phyloP scores from a whole-genome alignment of 2,888 invertebrate genomes.

The Lithosia quadra region DNA sequence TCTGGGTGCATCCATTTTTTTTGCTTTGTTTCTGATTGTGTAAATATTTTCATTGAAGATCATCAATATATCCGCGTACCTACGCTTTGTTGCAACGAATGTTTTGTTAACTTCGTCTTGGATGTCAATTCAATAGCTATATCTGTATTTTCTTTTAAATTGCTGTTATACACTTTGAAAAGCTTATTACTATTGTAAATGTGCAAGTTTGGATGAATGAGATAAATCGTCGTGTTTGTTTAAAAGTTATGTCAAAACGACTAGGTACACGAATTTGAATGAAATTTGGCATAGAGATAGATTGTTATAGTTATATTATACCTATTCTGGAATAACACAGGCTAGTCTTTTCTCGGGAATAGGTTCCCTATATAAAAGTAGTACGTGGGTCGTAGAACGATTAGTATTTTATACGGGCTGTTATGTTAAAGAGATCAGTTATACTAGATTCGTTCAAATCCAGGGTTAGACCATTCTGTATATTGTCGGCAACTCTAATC shows the following conservation, averaged over 20 bases:
- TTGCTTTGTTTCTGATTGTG: constrained; percentile 28
- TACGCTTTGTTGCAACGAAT: constrained; percentile 10
- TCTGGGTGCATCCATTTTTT: constrained; percentile 46
- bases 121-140: not conserved
- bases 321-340: not conserved
- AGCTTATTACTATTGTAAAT: not conserved
- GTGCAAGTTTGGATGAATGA: not conserved
- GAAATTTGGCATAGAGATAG: not conserved
- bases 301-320: too few species aligned
- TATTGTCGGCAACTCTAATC: constrained; percentile 25
- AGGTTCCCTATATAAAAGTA: too few species aligned
- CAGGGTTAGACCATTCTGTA: not conserved
- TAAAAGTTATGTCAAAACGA: too few species aligned
- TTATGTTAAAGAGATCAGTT: not conserved
- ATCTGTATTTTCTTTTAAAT: not conserved
- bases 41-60: constrained; percentile 21
- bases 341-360: not conserved
- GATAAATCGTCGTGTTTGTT: too few species aligned
- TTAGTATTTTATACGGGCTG: not conserved
- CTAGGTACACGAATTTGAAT: too few species aligned
- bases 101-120: constrained; percentile 11
- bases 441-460: not conserved
- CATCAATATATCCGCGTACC: constrained; percentile 8
- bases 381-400: not conserved
- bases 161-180: not conserved